Conservation (phyloP, 2,797 vertebrate species). For the Aulostomus chinensis region DNA sequence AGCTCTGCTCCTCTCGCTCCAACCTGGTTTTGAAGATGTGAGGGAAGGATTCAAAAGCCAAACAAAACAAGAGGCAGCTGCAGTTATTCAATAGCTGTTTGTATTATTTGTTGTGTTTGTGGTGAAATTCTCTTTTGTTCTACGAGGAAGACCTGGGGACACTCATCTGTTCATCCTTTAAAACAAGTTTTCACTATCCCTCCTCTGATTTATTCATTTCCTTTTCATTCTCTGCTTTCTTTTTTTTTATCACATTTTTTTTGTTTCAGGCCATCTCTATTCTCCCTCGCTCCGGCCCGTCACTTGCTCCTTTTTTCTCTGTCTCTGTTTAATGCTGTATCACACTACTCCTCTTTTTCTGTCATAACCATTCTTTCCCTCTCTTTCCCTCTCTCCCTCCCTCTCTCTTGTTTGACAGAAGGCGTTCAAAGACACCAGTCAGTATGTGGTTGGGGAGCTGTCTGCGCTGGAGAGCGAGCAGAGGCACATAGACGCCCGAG, state of each 20-base stretch:
- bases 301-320: constrained; percentile 38
- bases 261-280: constrained; percentile 13
- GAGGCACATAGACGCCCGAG: constrained; percentile 99
- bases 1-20: neutral
- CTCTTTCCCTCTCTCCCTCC: constrained; percentile 21
- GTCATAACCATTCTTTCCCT: too few species aligned
- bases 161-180: too few species aligned
- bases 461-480: constrained; percentile 99
- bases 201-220: constrained; percentile 32
- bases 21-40: constrained; percentile 5
- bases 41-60: neutral
- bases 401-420: constrained; percentile 84
- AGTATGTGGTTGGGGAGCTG: constrained; percentile 99
- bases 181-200: constrained; percentile 1
- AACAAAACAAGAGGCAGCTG: constrained; percentile 15
- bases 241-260: constrained; percentile 10
- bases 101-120: constrained; percentile 2
- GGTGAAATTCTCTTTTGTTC: constrained; percentile 1
- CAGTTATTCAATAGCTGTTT: constrained; percentile 16
- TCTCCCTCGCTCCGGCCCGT: constrained; percentile 9
- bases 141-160: too few species aligned
- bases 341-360: constrained; percentile 51
- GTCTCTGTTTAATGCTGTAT: constrained; percentile 53
- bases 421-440: constrained; percentile 99
- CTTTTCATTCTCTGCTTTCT: neutral